Base-by-base conservation (phyloP, 2,797 vertebrate genomes). In the Eurystomus glaucurus region DNA sequence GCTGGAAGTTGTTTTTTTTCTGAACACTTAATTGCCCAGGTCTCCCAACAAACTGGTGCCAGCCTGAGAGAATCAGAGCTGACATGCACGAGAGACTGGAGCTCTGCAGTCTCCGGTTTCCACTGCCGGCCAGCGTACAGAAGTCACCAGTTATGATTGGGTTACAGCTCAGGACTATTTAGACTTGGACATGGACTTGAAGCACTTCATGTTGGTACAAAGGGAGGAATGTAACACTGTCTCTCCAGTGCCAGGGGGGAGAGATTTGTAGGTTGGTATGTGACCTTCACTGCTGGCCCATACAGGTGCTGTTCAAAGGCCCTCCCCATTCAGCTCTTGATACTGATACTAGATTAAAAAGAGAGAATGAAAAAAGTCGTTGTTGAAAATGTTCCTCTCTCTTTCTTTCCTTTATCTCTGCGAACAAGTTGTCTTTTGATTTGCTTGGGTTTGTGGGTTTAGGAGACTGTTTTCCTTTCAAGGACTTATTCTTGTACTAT, bases 351-450 rank as follows among this genome's bases (percentile, higher is more conserved):
- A 97, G 95, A 97, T 95, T 97, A 97, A 85, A 97, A 97, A 80
- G 94, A 69, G 77, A 92, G 96, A 95, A 96, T 92, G 97, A 97
- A 96, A 93, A 95, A 96, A 95, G 90, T 97, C 96, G 65, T 84
- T 54, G 41, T 74, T 85, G 96, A 97, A 97, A 97, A 97, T 26
- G 78, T 84, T 97, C 78, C 94, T 94, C 90, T 91, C 85, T 91
- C 94, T 70, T 94, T 97, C 97, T 96, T 95, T 81, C 78, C 93
- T 97, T 97, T 96, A 93, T 96, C 97, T 97, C 88, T 10, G 58
- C 88, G 95, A 98, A 98, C 98, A 97, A 98, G 97, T 97, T 97
- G 88, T 95, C 96, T 97, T 98, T 98, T 97, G 96, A 98, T 98
- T 97, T 97, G 89, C 97, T 98, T 97, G 97, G 97, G 97, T 96